Conservation (phyloP, 2,888 invertebrate genomes). For the Stegophylla sp. region DNA sequence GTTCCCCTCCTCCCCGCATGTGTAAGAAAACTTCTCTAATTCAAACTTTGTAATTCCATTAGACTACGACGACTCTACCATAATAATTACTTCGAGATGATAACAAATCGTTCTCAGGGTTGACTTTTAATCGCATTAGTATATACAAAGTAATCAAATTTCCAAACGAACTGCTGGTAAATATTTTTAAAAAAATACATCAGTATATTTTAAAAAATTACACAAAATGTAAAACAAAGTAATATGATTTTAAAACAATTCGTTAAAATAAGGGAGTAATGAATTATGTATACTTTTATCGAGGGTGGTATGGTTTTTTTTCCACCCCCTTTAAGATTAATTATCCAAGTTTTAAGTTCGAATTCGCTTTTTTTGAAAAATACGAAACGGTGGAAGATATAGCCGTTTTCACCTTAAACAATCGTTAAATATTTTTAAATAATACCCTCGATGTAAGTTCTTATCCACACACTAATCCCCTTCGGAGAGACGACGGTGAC, state of each 20-base stretch:
- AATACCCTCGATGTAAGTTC: neutral
- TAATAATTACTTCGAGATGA: neutral
- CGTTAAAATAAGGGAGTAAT: too few relatives aligned
- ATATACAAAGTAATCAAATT: conserved; percentile 23
- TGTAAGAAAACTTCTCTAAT: conserved; percentile 13
- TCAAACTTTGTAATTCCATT: conserved; percentile 51
- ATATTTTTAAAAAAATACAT: neutral
- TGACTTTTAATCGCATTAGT: neutral
- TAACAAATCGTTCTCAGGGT: conserved; percentile 31
- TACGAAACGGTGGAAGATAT: neutral
- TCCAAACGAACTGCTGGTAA: neutral
- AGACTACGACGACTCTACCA: conserved; percentile 1
- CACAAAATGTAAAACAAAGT: too few relatives aligned
- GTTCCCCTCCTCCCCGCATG: neutral
- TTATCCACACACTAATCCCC: conserved; percentile 29
- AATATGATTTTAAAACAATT: too few relatives aligned
- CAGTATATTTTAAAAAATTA: too few relatives aligned
- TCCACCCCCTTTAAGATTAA: neutral
- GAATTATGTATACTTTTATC: too few relatives aligned
- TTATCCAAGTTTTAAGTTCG: neutral
- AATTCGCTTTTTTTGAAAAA: neutral
- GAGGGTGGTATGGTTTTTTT: too few relatives aligned
- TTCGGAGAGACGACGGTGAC: conserved; percentile 33
- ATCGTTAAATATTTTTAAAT: neutral
- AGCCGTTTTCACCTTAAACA: neutral